Evolutionary conservation across 1,140 invertebrate genomes (phyloP), one percentile per base, ranked within the genome.

Genomic region (Pseudomyrmex cubaensis): DNA sequence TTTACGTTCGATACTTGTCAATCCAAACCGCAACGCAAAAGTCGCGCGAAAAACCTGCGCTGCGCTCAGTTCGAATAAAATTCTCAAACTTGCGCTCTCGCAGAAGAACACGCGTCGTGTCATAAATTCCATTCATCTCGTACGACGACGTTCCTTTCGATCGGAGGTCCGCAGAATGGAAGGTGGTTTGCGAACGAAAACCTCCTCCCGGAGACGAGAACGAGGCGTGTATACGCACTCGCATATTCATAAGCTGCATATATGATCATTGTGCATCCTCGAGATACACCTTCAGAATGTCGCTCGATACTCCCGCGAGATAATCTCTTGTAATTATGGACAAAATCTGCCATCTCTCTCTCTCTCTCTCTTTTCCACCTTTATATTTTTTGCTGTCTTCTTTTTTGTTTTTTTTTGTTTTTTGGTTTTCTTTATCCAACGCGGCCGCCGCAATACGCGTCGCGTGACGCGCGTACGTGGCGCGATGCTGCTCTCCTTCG

Each of bases 191-290:
- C 67, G n/a, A 52, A 69, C 56, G 54, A 50, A 72, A 35, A 35
- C 5, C 35, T 35, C 76, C 56, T 57, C 76, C 44, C 76, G 56
- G 10, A 35, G n/a, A n/a, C n/a, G n/a, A n/a, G 12, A 44, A 70
- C 63, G 54, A 76, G 73, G 73, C 56, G 15, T 46, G 4, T 76
- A 25, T 25, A 44, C 25, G 25, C 25, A 56, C 59, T 80, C 76
- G 76, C 76, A 80, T 80, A 80, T 80, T 80, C 67, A 80, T 80
- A 80, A 80, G 76, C 35, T 35, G 46, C 63, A 44, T 59, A 9
- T 44, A 17, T 25, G 52, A 57, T 80, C 64, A 70, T 69, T 80
- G 64, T 57, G 20, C 54, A 35, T 52, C 35, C 35, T 67, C 76
- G 76, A 80, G 76, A 80, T 78, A 25, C 25, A 70, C 50, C 54